Base-by-base conservation (phyloP, 37 sponge, comb jelly and placozoan species). In the Ianthella basta region DNA sequence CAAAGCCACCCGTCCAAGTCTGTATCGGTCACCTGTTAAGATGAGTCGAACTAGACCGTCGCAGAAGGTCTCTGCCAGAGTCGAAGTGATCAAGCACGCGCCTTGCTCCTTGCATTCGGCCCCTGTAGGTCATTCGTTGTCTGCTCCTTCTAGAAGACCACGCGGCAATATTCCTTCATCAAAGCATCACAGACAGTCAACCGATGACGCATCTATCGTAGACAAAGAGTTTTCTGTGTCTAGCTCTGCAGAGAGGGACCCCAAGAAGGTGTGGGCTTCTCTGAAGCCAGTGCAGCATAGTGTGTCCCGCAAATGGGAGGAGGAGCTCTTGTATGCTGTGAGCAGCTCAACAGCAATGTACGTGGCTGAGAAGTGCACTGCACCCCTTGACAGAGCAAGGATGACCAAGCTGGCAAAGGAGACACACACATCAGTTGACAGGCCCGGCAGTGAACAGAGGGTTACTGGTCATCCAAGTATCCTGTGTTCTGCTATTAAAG, bases 271-370 rank as follows among this genome's bases (percentile, higher is more conserved):
- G 50, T 44, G 50, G 50, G 12, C 18, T 29, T 32, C 70, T 2
- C 34, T 29, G 35, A 39, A 75, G n/a, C 78, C 78, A 19, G 78
- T 75, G 78, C 78, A 75, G 54, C 1, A 35, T 2, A 70, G 36
- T 33, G 78, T 75, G 53, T 75, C 78, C 3, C 53, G 33, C 15
- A 21, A 54, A 4, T 88, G 89, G 89, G 85, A 88, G 72, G 80
- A 79, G 20, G 38, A 68, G 70, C 57, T 79, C 10, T 56, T 88
- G 57, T 32, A 25, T 20, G 41, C 25, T 32, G 40, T 88, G 41
- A 88, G 84, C 89, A 67, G 80, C 53, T 65, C 75, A 0, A 88
- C 89, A 16, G 85, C 84, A 0, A 35, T 36, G 59, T n/a, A 54
- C 27, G 44, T 88, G 16, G 55, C 61, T 13, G 41, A 60, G 23